These are phyloP conservation scores for Oscheius sp. DNA, from an alignment of 2,888 invertebrate species.

Conservation along the genomic window DNA sequence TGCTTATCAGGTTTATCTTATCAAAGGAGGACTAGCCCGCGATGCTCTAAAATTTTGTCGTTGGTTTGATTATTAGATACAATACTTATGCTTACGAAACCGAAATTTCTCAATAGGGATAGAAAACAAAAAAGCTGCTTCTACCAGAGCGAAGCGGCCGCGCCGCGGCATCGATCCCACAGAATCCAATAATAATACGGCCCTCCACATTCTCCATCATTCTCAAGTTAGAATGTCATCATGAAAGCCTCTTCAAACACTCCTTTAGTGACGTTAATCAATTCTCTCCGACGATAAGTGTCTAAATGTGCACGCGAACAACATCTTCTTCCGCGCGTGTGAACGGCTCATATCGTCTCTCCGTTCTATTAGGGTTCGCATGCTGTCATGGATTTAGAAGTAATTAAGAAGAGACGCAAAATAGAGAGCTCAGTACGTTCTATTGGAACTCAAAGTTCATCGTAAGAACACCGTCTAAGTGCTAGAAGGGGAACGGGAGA, in stretches of 20 bases:
- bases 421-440: too few relatives aligned
- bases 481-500: too few relatives aligned
- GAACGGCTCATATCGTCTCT: conserved; percentile 1
- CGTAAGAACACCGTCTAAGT: too few relatives aligned
- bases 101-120: conserved; percentile 5
- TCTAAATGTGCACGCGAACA: not conserved
- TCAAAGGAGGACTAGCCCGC: not conserved
- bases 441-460: too few relatives aligned
- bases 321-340: not conserved
- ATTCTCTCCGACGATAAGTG: conserved; percentile 2
- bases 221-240: conserved; percentile 30
- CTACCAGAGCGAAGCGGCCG: conserved; percentile 35
- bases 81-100: too few relatives aligned
- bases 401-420: too few relatives aligned
- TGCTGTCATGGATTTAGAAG: too few relatives aligned
- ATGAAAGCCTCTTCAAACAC: conserved; percentile 14
- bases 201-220: conserved; percentile 20
- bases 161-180: conserved; percentile 40
- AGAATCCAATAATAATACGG: conserved; percentile 40
- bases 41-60: not conserved
- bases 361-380: too few relatives aligned
- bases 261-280: conserved; percentile 20
- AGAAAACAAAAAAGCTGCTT: conserved; percentile 32
- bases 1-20: not conserved
- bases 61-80: not conserved